Evolutionary conservation across 35 echinoderm and acorn worm species (phyloP), one percentile per base, ranked within the genome.

Genomic region (Amphiura filiformis): DNA sequence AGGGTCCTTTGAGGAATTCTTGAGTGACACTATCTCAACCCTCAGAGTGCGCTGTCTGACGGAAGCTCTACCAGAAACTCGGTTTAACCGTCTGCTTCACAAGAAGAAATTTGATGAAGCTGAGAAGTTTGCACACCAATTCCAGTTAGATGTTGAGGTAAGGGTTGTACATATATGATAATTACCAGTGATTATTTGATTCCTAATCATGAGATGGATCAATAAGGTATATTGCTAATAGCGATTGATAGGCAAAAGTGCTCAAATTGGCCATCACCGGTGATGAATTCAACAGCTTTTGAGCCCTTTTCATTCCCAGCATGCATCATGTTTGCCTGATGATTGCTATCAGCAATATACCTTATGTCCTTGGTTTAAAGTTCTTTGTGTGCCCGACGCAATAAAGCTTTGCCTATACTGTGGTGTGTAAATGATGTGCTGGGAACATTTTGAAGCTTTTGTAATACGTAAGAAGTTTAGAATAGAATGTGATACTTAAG

Each of bases 81-180:
- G 92, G 26, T 94, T 97, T 40, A 89, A 94, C 30, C 84, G 95
- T 39, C 84, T 97, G n/a, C 92, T 97, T 0, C 85, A 91, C 88
- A 93, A 94, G 81, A 81, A 83, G 37, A 85, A 93, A 61, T 97
- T 97, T 92, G 86, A 84, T 38, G 95, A 97, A 65, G 95, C 95
- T 26, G 81, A 88, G 36, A 85, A 97, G 49, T 97, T 97, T 92
- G 95, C 95, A 15, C 91, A 85, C 32, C 89, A 91, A 23, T 97
- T 97, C 61, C 82, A 65, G 18, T 77, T 97, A n/a, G 89, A 97
- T 88, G 80, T 86, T 37, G 92, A 97, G 86, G 95, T 97, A 77
- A 81, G 90, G 38, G 23, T 23, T 26, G n/a, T 38, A 0, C 1
- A 5, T 0, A 3, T 47, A 9, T 4, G 41, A 17, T 47, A 7